A percentile compares a stretch with the other conserved stretches of the same genome.
phyloP scores from a whole-genome alignment of 2,888 invertebrate genomes.

The Lasioglossum figueresi region DNA sequence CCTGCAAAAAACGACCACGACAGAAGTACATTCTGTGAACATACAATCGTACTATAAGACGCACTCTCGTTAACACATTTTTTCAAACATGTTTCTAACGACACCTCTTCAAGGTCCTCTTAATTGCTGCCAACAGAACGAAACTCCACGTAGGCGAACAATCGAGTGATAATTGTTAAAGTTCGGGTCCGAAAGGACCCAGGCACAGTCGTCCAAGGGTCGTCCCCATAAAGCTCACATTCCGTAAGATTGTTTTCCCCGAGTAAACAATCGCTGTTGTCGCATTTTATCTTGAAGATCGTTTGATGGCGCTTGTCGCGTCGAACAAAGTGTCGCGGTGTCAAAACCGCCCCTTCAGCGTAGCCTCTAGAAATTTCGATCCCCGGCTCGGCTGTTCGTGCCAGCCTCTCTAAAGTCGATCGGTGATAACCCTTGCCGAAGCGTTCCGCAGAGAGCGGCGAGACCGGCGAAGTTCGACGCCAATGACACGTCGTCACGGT shows the following conservation, averaged over 20 bases:
- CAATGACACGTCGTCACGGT: slow-evolving; percentile 72
- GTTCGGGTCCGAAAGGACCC: neutral
- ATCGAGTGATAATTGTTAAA: neutral
- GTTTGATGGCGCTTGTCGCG: neutral
- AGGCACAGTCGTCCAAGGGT: neutral
- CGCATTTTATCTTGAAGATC: slow-evolving; percentile 2
- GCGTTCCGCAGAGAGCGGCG: slow-evolving; percentile 46
- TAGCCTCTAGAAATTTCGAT: slow-evolving; percentile 60
- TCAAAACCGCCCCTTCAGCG: slow-evolving; percentile 37
- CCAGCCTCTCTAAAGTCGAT: slow-evolving; percentile 61
- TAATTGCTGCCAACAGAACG: neutral
- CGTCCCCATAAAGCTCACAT: too few species aligned
- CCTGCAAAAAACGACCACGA: neutral
- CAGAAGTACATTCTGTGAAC: neutral
- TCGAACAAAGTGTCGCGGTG: slow-evolving; percentile 9
- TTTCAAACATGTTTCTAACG: neutral
- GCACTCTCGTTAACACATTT: neutral
- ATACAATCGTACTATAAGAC: too few species aligned
- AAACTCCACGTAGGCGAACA: neutral
- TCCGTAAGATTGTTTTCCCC: neutral
- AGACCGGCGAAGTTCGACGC: slow-evolving; percentile 68
- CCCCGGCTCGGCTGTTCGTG: slow-evolving; percentile 45
- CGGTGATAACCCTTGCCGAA: slow-evolving; percentile 56
- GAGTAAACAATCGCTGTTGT: slow-evolving; percentile 1
- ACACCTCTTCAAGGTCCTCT: neutral